A percentile compares a stretch with the other conserved stretches of the same genome.
These are phyloP conservation scores for Rhynchotus rufescens DNA, from an alignment of 2,797 vertebrate genomes.

Conservation along the genomic window DNA sequence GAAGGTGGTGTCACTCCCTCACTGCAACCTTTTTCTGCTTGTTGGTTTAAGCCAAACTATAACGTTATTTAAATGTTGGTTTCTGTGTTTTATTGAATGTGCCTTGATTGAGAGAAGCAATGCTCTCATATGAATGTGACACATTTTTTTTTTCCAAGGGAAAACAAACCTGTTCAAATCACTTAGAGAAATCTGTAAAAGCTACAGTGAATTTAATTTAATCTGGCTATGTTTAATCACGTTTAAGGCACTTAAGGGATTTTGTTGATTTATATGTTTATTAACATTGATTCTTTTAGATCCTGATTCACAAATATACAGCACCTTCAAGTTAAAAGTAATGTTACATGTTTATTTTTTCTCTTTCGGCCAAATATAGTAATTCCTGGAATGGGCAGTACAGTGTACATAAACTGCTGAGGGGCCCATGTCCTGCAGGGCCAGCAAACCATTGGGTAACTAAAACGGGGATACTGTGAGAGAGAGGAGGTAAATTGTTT, in stretches of 20 bases:
- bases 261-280: slow-evolving; percentile 40
- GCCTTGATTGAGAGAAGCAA: slow-evolving; percentile 43
- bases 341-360: background rate
- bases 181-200: slow-evolving; percentile 36
- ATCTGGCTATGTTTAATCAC: slow-evolving; percentile 47
- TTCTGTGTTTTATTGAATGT: slow-evolving; percentile 56
- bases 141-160: background rate
- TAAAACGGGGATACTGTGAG: background rate
- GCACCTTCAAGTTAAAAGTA: background rate
- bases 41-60: slow-evolving; percentile 38
- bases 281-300: slow-evolving; percentile 39
- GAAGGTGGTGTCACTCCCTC: background rate
- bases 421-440: background rate
- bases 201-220: slow-evolving; percentile 46
- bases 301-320: background rate
- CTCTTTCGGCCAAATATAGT: background rate
- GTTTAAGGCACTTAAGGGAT: slow-evolving; percentile 55
- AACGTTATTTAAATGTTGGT: slow-evolving; percentile 29
- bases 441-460: background rate
- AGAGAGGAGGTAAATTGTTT: background rate
- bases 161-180: slow-evolving; percentile 32
- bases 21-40: background rate
- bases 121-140: background rate
- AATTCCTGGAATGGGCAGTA: background rate
- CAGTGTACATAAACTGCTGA: background rate